These are phyloP conservation scores for Pemphredon lugubris DNA, from an alignment of 2,888 invertebrate species.

Conservation along the genomic window DNA sequence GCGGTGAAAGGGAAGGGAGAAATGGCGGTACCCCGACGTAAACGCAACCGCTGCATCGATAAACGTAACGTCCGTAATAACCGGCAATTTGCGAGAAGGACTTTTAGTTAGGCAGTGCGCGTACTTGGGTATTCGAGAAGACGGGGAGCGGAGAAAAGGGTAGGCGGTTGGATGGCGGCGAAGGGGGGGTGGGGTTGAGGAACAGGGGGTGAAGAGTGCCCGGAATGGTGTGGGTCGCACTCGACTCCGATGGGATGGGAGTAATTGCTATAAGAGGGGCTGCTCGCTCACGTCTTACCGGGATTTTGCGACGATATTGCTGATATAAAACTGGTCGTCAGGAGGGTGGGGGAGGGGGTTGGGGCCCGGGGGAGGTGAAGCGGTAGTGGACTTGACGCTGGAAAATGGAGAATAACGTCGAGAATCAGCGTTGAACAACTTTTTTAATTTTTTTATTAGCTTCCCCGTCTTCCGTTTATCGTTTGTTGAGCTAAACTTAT, in stretches of 20 bases:
- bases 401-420: conserved; percentile 40
- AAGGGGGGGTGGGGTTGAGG: not conserved
- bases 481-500: conserved; percentile 25
- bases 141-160: conserved; percentile 28
- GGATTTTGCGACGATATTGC: conserved; percentile 67
- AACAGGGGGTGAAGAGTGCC: conserved; percentile 40
- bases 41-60: conserved; percentile 74
- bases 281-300: conserved; percentile 63
- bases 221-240: conserved; percentile 55
- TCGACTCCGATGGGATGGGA: conserved; percentile 59
- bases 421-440: conserved; percentile 40
- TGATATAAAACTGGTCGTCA: conserved; percentile 53
- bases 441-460: conserved; percentile 21
- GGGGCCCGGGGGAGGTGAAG: too few relatives aligned
- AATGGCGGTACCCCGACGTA: conserved; percentile 60
- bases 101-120: conserved; percentile 77
- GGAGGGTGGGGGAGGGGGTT: not conserved
- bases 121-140: conserved; percentile 52
- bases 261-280: conserved; percentile 71
- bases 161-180: not conserved
- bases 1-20: conserved; percentile 18
- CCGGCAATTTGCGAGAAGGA: conserved; percentile 79
- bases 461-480: not conserved
- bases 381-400: conserved; percentile 16
- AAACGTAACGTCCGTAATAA: conserved; percentile 78